phyloP scores from a whole-genome alignment of 2,113 vertebrate species.

The Corythornis cristatus region DNA sequence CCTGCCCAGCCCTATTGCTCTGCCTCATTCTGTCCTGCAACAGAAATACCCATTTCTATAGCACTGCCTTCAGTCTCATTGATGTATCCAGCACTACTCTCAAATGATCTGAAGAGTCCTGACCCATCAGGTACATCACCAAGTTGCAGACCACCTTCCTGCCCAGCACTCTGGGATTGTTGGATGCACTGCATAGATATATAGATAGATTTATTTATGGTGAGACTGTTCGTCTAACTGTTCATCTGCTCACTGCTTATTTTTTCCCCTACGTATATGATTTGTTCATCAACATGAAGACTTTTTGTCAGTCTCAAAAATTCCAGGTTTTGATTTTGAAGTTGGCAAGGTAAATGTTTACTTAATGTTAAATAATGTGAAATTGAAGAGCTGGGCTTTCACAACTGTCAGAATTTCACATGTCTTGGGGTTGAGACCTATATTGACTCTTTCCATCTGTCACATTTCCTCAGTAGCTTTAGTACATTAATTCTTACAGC shows the following conservation, averaged over 20 bases:
- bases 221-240: background rate
- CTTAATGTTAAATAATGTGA: background rate
- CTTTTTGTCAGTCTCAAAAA: background rate
- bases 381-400: background rate
- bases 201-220: background rate
- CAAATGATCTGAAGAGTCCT: background rate
- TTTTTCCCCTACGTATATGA: rapidly evolving
- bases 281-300: background rate
- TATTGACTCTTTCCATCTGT: background rate
- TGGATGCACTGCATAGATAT: background rate
- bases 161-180: background rate
- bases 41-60: background rate
- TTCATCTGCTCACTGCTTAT: background rate
- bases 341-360: background rate
- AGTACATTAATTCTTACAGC: background rate
- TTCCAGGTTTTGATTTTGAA: background rate
- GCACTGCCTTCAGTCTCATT: background rate
- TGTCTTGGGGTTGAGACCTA: background rate
- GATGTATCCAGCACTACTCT: background rate
- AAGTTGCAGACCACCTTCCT: background rate
- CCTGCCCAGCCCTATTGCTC: background rate
- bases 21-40: background rate
- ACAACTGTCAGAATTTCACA: background rate
- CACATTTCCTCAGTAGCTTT: background rate
- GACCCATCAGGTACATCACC: background rate